Conservation (phyloP, 2,797 vertebrate species). For the Melopsittacus undulatus region DNA sequence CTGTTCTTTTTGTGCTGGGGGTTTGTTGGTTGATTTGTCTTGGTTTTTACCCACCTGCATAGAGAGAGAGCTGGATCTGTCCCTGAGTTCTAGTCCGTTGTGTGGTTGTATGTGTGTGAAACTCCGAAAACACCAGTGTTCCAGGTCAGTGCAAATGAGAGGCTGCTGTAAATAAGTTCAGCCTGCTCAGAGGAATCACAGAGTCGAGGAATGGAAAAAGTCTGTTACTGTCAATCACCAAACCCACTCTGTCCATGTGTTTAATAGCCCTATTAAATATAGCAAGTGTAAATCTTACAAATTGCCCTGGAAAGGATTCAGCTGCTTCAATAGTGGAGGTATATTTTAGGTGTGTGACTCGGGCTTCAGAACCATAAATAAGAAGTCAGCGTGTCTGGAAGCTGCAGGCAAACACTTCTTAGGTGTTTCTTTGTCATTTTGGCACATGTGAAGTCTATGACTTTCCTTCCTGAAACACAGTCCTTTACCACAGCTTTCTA, state of each 20-base stretch:
- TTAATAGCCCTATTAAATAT: conserved; percentile 1
- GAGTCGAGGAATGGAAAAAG: background rate
- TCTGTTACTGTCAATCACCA: background rate
- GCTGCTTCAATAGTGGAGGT: background rate
- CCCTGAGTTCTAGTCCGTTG: background rate
- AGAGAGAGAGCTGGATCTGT: background rate
- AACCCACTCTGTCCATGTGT: background rate
- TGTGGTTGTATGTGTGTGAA: background rate
- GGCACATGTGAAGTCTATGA: background rate
- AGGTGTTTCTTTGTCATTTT: background rate
- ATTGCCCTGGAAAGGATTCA: background rate
- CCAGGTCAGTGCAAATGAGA: background rate
- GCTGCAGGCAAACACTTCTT: background rate
- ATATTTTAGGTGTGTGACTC: background rate
- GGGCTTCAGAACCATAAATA: background rate
- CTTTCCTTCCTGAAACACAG: background rate
- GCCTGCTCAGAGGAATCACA: background rate
- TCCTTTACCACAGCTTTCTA: background rate
- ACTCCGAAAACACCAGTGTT: background rate
- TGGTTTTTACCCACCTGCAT: background rate
- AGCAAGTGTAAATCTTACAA: conserved; percentile 17
- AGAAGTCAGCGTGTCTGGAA: background rate
- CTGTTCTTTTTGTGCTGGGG: fast-evolving
- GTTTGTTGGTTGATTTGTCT: fast-evolving
- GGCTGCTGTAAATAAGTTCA: background rate